Evolutionary conservation across 64 coral and sea anemone species (phyloP).

Genomic region (Trachythela sp.): DNA sequence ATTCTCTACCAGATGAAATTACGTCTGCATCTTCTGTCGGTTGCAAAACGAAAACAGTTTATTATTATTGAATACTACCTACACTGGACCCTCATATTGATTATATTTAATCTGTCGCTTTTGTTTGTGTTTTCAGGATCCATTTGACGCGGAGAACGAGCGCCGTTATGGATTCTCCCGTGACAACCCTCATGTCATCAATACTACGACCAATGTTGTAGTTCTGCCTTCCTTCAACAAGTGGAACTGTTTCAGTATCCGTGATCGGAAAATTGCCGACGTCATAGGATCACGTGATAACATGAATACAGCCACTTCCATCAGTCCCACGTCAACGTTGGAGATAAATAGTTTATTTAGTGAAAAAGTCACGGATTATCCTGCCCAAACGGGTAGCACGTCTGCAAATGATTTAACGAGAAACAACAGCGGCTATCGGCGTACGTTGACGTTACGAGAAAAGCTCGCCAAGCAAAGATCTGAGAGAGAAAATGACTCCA

Average conservation of each 20-base stretch:
- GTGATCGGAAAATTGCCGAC: neutral
- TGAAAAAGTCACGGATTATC: neutral
- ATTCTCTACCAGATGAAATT: no score
- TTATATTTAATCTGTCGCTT: no score
- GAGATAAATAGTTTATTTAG: neutral
- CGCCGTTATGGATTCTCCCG: neutral
- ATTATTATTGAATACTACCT: no score
- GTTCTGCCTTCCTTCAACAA: neutral
- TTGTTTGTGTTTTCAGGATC: neutral
- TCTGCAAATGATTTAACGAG: no score
- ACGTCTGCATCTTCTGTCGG: no score
- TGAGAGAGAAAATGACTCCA: neutral
- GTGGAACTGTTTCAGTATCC: conserved; percentile 7
- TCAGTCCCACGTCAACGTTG: neutral
- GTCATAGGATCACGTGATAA: neutral
- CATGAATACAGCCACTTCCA: neutral
- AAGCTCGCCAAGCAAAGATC: neutral
- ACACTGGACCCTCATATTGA: no score
- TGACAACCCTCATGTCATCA: neutral
- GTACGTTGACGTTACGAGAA: neutral
- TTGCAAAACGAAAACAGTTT: no score
- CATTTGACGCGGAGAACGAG: neutral
- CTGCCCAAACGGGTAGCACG: neutral
- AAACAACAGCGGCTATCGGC: neutral
- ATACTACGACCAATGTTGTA: neutral